These are phyloP conservation scores for Xenopus petersii DNA, from an alignment of 2,797 vertebrate species.

Conservation along the genomic window DNA sequence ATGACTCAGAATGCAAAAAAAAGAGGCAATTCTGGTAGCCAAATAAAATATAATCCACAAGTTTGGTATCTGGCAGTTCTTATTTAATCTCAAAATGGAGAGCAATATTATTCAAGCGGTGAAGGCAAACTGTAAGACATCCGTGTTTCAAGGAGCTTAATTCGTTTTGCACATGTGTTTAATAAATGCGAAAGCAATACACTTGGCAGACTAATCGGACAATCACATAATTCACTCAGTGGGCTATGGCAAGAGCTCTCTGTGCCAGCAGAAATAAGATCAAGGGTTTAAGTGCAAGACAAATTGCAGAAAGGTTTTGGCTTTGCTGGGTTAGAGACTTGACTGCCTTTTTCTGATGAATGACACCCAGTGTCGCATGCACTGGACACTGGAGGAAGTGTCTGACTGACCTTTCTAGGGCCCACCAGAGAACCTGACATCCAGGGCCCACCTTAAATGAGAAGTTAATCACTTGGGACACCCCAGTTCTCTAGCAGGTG, in stretches of 20 bases:
- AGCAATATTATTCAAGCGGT: conserved; percentile 47
- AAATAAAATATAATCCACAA: conserved; percentile 42
- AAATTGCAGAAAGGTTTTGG: conserved; percentile 41
- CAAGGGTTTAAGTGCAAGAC: conserved; percentile 31
- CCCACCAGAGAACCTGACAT: too few relatives aligned
- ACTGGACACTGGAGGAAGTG: background rate
- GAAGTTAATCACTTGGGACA: too few relatives aligned
- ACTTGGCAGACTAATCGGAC: conserved; percentile 35
- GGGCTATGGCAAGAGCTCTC: conserved; percentile 20
- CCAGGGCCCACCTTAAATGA: too few relatives aligned
- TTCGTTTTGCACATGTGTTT: conserved; percentile 31
- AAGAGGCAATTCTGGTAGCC: conserved; percentile 34
- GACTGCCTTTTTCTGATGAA: conserved; percentile 25
- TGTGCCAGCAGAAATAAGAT: conserved; percentile 42
- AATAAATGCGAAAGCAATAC: conserved; percentile 29
- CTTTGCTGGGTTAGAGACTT: conserved; percentile 11
- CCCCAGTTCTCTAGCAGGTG: too few relatives aligned
- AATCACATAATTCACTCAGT: conserved; percentile 18
- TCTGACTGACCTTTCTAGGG: too few relatives aligned
- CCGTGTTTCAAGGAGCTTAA: conserved; percentile 33
- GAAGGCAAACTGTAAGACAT: conserved; percentile 32
- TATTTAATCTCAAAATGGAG: conserved; percentile 25
- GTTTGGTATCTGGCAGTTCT: conserved; percentile 42
- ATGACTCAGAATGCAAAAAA: conserved; percentile 24
- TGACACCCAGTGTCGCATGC: conserved; percentile 15